Evolutionary conservation across 2,888 invertebrate genomes (phyloP), one percentile per base, ranked within the genome.

Genomic region (Sesia bembeciformis): DNA sequence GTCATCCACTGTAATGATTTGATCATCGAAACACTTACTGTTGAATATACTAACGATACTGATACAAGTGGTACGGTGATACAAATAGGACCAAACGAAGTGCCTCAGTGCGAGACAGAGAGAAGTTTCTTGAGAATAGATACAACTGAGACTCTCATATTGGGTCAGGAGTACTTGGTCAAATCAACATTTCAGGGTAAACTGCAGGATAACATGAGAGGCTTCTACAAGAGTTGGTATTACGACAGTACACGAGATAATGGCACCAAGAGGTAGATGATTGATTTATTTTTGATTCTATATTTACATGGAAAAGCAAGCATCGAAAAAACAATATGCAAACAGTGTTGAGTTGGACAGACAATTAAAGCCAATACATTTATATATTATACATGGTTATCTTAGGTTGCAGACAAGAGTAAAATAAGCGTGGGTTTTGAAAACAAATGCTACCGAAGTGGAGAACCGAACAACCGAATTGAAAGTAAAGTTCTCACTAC

Each of bases 191-290:
- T 93, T 68, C 82, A 78, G 40, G 96, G 96, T 0, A 85, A 90
- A 53, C 81, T 97, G 42, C 93, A 93, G 76, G 92, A 93, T 59
- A 90, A 91, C 58, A 90, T 96, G 74, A 91, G 93, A 78, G 96
- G 96, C 39, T 96, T 96, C 74, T 96, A 96, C 74, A 91, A 94
- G 62, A 95, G 95, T 79, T 94, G 93, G 62, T 96, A 96, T 75
- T 81, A 79, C 50, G 91, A 91, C 59, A 87, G 83, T 54, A 91
- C 91, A 58, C 86, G 89, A 59, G 46, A 0, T 0, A 46, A 46
- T 38, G 50, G 50, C 4, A 91, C 91, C 23, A 23, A 23, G 92
- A 83, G 82, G 85, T 81, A 65, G 55, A 52, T 50, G 42, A 43
- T 43, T 52, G 43, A 5, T 6, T n/a, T 52, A 40, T 23, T 23